Conservation (phyloP, 2,797 vertebrate species). For the Sebastiscus albofasciatus region DNA sequence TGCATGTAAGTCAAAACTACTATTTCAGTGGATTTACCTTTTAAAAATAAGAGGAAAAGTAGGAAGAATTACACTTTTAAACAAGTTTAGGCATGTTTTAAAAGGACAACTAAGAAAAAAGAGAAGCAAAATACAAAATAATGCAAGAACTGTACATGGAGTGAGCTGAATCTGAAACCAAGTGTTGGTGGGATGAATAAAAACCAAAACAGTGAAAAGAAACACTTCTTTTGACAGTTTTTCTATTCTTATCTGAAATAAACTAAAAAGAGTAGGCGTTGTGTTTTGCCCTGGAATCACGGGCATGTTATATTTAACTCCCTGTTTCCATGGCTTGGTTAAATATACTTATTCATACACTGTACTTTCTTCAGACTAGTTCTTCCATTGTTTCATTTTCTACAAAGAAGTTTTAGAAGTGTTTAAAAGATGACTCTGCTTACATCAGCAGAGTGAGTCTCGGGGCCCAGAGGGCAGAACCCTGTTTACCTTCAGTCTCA, state of each 20-base stretch:
- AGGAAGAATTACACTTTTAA: not conserved
- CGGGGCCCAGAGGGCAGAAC: not conserved
- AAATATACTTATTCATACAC: not conserved
- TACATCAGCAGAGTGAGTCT: not conserved
- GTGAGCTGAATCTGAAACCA: not conserved
- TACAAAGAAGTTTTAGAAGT: not conserved
- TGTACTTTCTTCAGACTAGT: not conserved
- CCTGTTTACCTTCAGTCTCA: not conserved
- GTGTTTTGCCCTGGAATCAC: not conserved
- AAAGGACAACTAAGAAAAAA: not conserved
- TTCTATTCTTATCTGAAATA: constrained; percentile 1
- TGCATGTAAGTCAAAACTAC: not conserved
- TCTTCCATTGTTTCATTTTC: not conserved
- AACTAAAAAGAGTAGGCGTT: not conserved
- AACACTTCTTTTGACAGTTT: not conserved
- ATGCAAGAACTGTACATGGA: not conserved
- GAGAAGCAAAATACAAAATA: not conserved
- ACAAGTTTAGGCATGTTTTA: not conserved
- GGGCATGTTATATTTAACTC: constrained; percentile 16
- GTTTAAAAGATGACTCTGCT: not conserved
- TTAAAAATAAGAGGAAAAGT: not conserved
- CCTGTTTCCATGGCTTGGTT: not conserved
- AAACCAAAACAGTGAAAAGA: not conserved
- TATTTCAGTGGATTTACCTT: not conserved
- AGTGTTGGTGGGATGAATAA: not conserved